Evolutionary conservation across 1,140 invertebrate species (phyloP).

Genomic region (Anoplolepis gracilipes): DNA sequence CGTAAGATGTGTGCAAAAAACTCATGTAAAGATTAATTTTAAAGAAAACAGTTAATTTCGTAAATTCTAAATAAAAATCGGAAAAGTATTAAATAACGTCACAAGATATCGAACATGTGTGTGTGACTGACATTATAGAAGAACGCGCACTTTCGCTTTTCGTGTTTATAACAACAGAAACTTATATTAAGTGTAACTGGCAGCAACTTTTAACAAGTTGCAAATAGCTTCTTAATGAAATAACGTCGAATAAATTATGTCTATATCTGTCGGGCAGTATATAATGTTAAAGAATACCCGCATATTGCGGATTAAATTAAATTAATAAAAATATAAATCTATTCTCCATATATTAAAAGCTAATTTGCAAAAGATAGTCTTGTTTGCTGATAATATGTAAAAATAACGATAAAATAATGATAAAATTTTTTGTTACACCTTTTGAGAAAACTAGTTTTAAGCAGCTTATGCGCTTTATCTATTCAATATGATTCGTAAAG

Average conservation of each 20-base stretch:
- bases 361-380: background rate
- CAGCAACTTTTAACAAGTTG: constrained; percentile 8
- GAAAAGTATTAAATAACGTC: background rate
- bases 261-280: background rate
- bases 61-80: background rate
- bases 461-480: background rate
- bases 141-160: constrained; percentile 68
- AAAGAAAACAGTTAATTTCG: background rate
- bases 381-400: background rate
- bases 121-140: constrained; percentile 41
- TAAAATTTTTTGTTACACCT: background rate
- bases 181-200: constrained; percentile 19
- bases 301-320: background rate
- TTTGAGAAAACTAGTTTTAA: background rate
- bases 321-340: background rate
- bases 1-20: background rate
- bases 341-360: background rate
- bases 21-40: background rate
- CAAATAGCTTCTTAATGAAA: background rate
- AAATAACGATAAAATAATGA: background rate
- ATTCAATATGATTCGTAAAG: background rate
- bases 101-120: constrained; percentile 19
- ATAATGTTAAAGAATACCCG: background rate
- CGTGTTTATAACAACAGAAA: constrained; percentile 56
- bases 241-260: background rate